These are phyloP conservation scores for Mormyrus iriodes DNA, from an alignment of 2,113 vertebrate genomes.

Conservation along the genomic window DNA sequence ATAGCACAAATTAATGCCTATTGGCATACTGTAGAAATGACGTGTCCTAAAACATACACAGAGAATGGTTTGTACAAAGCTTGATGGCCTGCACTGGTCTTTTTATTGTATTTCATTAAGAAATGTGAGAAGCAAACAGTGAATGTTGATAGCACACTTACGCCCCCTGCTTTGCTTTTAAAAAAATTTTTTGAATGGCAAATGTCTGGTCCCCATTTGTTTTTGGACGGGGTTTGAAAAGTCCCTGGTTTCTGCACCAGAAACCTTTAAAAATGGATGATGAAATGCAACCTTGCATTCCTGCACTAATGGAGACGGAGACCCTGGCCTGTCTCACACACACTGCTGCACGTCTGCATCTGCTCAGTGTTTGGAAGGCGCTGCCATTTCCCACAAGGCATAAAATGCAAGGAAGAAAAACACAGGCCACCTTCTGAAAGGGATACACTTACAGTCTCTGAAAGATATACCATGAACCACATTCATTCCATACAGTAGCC, in stretches of 20 bases:
- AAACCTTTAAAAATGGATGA: neutral
- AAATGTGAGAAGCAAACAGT: neutral
- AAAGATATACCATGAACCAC: neutral
- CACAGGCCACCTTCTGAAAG: neutral
- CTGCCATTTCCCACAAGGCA: neutral
- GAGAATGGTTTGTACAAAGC: neutral
- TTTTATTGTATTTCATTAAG: neutral
- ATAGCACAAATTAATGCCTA: neutral
- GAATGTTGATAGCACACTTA: neutral
- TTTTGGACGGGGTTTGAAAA: neutral
- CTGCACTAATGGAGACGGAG: neutral
- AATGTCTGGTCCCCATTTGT: neutral
- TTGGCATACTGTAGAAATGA: neutral
- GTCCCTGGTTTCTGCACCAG: neutral
- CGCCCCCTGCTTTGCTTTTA: neutral
- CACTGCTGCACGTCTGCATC: neutral
- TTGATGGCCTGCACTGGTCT: neutral
- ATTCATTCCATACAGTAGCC: neutral
- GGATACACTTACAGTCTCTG: neutral
- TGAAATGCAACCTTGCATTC: conserved; percentile 7
- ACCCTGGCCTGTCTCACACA: conserved; percentile 10
- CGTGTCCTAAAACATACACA: neutral
- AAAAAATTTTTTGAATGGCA: neutral
- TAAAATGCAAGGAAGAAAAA: neutral
- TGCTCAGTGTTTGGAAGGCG: neutral